These are phyloP conservation scores for Leucoraja ocellata DNA, from an alignment of 2,797 vertebrate species.

Conservation along the genomic window DNA sequence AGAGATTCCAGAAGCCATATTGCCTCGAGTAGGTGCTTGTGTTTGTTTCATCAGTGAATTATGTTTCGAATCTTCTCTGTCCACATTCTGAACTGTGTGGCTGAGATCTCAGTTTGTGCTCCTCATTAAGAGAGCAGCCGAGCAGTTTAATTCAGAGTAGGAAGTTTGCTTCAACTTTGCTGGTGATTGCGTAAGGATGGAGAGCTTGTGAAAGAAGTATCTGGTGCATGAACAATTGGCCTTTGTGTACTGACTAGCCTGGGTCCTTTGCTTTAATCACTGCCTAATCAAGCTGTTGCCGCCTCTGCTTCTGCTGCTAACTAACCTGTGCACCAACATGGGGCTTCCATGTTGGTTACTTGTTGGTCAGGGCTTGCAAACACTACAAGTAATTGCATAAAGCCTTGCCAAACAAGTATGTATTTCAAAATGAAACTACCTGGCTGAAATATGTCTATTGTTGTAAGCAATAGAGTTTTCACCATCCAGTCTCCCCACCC, in stretches of 20 bases:
- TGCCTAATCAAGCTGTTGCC: constrained; percentile 2
- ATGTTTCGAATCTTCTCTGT: not conserved
- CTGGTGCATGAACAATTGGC: not conserved
- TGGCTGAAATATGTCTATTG: constrained; percentile 49
- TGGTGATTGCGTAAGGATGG: not conserved
- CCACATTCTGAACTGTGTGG: not conserved
- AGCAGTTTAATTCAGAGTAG: not conserved
- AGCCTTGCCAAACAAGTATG: constrained; percentile 46
- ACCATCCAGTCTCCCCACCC: constrained; percentile 57
- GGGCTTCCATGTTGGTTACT: constrained; percentile 22
- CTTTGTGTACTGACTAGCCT: constrained; percentile 1
- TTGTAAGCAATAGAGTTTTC: constrained; percentile 45
- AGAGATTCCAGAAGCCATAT: not conserved
- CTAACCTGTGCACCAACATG: constrained; percentile 7
- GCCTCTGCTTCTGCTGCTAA: constrained; percentile 21
- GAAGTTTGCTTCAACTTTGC: not conserved
- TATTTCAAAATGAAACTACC: constrained; percentile 43
- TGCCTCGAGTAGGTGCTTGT: not conserved
- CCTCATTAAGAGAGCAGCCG: not conserved
- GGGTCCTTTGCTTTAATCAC: constrained; percentile 8
- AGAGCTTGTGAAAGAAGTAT: too few relatives aligned
- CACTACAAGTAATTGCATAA: constrained; percentile 43
- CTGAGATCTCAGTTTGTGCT: not conserved
- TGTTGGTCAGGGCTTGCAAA: constrained; percentile 47
- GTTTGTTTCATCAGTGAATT: not conserved